Evolutionary conservation across 2,797 vertebrate genomes (phyloP).

Genomic region (Rhabdomys pumilio): DNA sequence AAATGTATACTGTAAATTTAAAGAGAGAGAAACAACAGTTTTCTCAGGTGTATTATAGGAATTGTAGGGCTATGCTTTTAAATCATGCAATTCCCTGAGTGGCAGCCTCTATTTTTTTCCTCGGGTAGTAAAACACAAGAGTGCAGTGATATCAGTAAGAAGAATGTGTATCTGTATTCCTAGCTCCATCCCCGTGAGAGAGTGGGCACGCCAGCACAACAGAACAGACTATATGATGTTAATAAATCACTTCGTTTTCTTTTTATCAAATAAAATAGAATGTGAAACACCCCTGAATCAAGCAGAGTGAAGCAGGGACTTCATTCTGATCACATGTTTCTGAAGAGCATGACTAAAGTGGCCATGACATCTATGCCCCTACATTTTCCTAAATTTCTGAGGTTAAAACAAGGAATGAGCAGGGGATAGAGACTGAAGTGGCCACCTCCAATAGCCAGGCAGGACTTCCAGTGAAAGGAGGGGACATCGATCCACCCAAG

Average conservation of each 20-base stretch:
- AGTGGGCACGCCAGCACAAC: background rate
- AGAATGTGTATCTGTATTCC: background rate
- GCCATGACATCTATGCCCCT: conserved; percentile 60
- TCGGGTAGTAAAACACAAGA: conserved; percentile 20
- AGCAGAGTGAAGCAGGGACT: background rate
- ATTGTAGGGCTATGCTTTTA: conserved; percentile 64
- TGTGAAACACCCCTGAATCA: background rate
- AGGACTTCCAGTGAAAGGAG: background rate
- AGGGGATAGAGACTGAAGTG: background rate
- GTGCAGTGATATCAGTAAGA: conserved; percentile 3
- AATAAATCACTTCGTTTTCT: conserved; percentile 59
- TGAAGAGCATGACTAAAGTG: conserved; percentile 64
- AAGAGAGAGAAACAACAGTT: background rate
- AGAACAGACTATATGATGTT: background rate
- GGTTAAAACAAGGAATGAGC: conserved; percentile 56
- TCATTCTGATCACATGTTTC: conserved; percentile 42
- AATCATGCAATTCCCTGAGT: conserved; percentile 73
- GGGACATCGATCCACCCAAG: background rate
- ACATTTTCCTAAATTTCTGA: conserved; percentile 72
- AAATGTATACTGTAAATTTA: conserved; percentile 71
- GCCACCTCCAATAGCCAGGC: background rate
- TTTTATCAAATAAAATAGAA: background rate
- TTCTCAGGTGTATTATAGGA: conserved; percentile 62
- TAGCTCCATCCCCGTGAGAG: background rate
- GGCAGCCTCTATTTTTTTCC: conserved; percentile 40